These are phyloP conservation scores for Oscheius sp. DNA, from an alignment of 2,888 invertebrate genomes.

Conservation along the genomic window DNA sequence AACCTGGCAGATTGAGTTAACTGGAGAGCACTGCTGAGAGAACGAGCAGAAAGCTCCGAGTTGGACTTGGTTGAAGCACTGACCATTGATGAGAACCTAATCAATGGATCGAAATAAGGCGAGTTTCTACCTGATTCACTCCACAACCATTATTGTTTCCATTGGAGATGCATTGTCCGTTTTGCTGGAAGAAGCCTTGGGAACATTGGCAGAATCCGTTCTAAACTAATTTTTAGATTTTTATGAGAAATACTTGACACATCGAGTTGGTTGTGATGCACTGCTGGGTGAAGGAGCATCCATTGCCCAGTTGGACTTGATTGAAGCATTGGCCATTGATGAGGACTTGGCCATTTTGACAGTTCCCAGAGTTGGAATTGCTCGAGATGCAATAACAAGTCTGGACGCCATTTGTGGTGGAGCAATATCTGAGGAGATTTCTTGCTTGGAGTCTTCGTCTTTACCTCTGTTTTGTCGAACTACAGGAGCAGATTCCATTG, in stretches of 20 bases:
- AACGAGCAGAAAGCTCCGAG: not conserved
- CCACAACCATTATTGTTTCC: not conserved
- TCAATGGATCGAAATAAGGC: too few relatives aligned
- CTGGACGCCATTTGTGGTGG: not conserved
- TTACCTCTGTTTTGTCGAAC: too few relatives aligned
- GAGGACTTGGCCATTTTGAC: constrained; percentile 16
- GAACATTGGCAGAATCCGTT: constrained; percentile 36
- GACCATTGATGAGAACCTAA: not conserved
- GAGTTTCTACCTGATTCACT: too few relatives aligned
- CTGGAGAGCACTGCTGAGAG: not conserved
- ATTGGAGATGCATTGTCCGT: constrained; percentile 20
- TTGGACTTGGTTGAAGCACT: not conserved
- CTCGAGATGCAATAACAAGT: too few relatives aligned
- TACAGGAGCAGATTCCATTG: constrained; percentile 11
- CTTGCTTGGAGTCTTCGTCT: not conserved
- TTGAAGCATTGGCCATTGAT: constrained; percentile 38
- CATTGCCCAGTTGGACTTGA: constrained; percentile 41
- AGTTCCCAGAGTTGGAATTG: constrained; percentile 31
- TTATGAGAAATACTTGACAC: too few relatives aligned
- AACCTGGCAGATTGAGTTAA: too few relatives aligned
- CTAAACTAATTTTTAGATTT: constrained; percentile 40
- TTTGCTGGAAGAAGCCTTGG: not conserved
- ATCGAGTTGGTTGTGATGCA: not conserved
- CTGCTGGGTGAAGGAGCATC: constrained; percentile 30
- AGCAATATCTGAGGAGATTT: too few relatives aligned